Evolutionary conservation across 2,888 invertebrate species (phyloP).

Genomic region (Plebejus anna): DNA sequence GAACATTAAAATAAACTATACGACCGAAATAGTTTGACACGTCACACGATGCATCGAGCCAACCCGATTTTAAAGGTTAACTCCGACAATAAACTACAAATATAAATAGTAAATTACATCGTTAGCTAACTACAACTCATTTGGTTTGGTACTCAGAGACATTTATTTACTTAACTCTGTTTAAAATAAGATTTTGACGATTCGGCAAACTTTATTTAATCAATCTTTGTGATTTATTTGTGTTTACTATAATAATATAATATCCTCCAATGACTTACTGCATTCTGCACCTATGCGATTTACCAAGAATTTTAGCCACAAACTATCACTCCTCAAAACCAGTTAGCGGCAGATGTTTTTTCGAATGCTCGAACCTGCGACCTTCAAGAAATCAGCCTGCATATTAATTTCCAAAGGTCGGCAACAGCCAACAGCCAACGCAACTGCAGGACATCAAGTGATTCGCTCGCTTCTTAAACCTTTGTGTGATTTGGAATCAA

Average conservation of each 20-base stretch:
- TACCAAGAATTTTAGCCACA: constrained; percentile 17
- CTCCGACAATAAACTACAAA: neutral
- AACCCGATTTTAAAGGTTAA: constrained; percentile 20
- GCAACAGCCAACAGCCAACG: neutral
- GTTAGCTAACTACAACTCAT: neutral
- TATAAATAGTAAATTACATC: neutral
- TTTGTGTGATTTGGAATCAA: neutral
- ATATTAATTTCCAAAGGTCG: constrained; percentile 5
- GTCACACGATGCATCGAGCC: constrained; percentile 32
- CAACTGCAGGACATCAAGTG: constrained; percentile 4
- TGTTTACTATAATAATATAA: neutral
- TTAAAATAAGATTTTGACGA: no score
- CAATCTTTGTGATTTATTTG: no score
- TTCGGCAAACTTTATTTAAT: no score
- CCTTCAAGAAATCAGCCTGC: constrained; percentile 17
- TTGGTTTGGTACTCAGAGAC: neutral
- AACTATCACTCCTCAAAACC: constrained; percentile 10
- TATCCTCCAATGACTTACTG: neutral
- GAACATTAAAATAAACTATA: constrained; percentile 60
- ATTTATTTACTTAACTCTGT: no score
- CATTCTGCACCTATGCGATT: neutral
- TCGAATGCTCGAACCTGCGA: constrained; percentile 14
- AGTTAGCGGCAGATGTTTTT: constrained; percentile 16
- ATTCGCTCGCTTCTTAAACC: neutral
- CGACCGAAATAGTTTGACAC: constrained; percentile 43